Evolutionary conservation across 30 jellyfish, hydroid and myxozoan species (phyloP), one percentile per base, ranked within the genome.

Genomic region (Sanderia malayensis): DNA sequence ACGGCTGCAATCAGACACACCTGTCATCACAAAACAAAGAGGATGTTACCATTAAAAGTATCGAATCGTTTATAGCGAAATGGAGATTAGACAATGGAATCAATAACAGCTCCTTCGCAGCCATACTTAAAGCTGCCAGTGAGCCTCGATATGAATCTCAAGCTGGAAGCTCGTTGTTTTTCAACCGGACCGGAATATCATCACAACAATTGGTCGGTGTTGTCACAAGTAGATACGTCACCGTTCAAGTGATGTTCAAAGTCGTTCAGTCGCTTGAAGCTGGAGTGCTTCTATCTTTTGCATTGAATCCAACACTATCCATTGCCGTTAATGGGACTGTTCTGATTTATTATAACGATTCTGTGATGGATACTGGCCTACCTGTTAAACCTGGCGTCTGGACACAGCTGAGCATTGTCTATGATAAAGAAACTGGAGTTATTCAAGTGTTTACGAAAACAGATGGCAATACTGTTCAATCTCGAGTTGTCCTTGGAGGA

Each of bases 321-420:
- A 17, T 79, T 21, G 62, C 37, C 19, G 9, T 66, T 20, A 41
- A 79, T 29, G 58, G 69, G 18, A 79, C 90, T 1, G 71, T 79
- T 1, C 61, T 32, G 21, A 34, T 79, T 8, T 53, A 64, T 23
- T 58, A 72, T n/a, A 82, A 68, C 25, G 55, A 55, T 46, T 0
- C 28, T 30, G 34, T 58, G 6, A 49, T 79, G 65, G 90, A 79
- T 33, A 65, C 77, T 22, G 81, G 82, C n/a, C 37, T 79, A 31
- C 23, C 58, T 10, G 34, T 79, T 19, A 25, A 1, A 2, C 61
- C 20, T 6, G 13, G 0, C 22, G 32, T 30, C 1, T 79, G 90
- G 90, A 68, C 90, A 22, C 90, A 79, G 81, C 45, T 79, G 21
- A 30, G 82, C 2, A 49, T 79, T 20, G 90, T 79, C 23, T 79